A percentile compares a stretch with the other conserved stretches of the same genome.
Evolutionary conservation across 2,113 vertebrate species (phyloP).

Genomic region (Eira barbara): DNA sequence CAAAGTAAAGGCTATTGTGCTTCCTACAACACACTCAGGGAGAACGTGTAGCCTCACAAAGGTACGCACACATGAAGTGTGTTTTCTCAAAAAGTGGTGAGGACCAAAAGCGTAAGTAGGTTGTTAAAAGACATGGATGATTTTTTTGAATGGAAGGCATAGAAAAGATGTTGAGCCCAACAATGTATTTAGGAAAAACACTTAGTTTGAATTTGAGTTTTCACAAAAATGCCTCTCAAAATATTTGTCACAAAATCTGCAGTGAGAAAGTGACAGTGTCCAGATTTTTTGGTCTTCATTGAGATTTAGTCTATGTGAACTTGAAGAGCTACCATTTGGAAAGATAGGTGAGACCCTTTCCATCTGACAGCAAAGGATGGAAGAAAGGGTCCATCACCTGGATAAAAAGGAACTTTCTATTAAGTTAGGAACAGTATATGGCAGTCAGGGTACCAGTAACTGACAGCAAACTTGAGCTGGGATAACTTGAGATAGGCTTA

Average conservation of each 20-base stretch:
- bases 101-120: neutral
- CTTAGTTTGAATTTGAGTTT: neutral
- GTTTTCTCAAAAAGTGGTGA: neutral
- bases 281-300: neutral
- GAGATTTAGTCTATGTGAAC: neutral
- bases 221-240: neutral
- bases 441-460: neutral
- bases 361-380: neutral
- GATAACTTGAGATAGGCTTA: neutral
- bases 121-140: neutral
- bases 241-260: neutral
- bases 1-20: neutral
- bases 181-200: neutral
- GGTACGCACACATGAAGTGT: accelerated
- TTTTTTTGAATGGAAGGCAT: neutral
- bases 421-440: neutral
- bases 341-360: neutral
- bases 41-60: neutral
- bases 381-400: neutral
- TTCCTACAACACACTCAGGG: neutral
- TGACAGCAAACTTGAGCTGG: neutral
- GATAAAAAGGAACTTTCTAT: neutral
- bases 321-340: neutral
- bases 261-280: neutral
- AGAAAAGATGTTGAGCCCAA: neutral